These are phyloP conservation scores for Conistra vaccinii DNA, from an alignment of 2,888 invertebrate genomes.

Conservation along the genomic window DNA sequence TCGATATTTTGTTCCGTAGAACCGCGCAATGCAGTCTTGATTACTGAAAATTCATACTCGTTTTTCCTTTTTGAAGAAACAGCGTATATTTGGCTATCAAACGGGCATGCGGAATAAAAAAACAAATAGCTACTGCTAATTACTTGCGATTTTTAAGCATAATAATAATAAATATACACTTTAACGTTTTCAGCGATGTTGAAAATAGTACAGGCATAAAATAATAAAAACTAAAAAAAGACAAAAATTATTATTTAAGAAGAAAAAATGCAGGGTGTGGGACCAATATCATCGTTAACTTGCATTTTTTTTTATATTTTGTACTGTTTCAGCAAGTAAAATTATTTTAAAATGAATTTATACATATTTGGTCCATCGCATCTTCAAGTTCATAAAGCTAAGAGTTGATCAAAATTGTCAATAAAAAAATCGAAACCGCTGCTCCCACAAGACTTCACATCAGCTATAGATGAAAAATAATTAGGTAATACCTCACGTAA, in stretches of 20 bases:
- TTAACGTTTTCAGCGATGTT: not conserved
- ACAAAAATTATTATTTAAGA: not conserved
- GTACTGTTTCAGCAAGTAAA: not conserved
- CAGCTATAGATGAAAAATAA: too few relatives aligned
- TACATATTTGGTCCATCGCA: not conserved
- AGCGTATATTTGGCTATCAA: not conserved
- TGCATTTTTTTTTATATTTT: not conserved
- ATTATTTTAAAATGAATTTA: not conserved
- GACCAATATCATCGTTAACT: not conserved
- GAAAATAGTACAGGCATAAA: not conserved
- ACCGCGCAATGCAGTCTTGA: conserved; percentile 25
- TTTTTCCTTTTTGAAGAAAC: not conserved
- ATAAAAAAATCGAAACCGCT: not conserved
- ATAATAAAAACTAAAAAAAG: not conserved
- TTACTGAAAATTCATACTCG: not conserved
- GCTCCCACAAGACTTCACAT: not conserved
- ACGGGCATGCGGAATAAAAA: not conserved
- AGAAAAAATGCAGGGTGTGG: not conserved
- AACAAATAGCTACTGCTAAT: not conserved
- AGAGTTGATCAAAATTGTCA: not conserved
- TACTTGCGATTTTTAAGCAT: not conserved
- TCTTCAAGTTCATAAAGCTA: not conserved
- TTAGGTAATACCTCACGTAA: too few relatives aligned
- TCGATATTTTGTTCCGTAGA: conserved; percentile 15
- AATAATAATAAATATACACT: too few relatives aligned